Evolutionary conservation across 1,140 invertebrate genomes (phyloP), one percentile per base, ranked within the genome.

Genomic region (Drosophila kanapiae): DNA sequence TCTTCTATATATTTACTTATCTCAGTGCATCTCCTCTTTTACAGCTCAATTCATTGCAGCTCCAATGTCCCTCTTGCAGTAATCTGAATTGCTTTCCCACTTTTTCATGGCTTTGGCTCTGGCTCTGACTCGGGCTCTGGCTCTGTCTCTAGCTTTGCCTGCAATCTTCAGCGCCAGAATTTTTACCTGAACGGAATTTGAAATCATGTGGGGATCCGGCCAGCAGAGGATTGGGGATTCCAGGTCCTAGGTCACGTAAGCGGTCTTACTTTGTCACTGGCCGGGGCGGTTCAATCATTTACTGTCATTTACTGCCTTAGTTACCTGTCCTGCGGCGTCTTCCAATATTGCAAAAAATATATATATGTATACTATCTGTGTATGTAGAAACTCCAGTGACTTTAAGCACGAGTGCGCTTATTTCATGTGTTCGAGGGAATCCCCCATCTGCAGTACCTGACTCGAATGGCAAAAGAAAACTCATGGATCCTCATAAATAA

Each of bases 61-160:
- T 76, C 53, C 69, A 48, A 43, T 78, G 75, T 74, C 65, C 68
- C 53, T 42, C 48, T 57, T 70, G 77, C 84, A 88, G 80, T 72
- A 81, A 88, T 84, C 85, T 88, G 85, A 81, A 88, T 88, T 88
- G 80, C 80, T 88, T 90, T 75, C 69, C 65, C 84, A 75, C 80
- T 88, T 88, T 88, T 88, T 84, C 84, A 84, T 80, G 69, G 80
- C 70, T 82, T 86, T 78, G 57, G 68, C 61, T 40, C 6, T 14
- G 40, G 7, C 51, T 42, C 29, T 48, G 51, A 38, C 84, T 82
- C n/a, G 4, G 45, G 14, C 38, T 68, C 38, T 56, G 68, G 35
- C 45, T 67, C 47, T 54, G 45, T 9, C 47, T 38, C 18, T 56
- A 35, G 14, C 60, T 53, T 49, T 74, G 42, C 42, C 85, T 90